Evolutionary conservation across 2,888 invertebrate genomes (phyloP), one percentile per base, ranked within the genome.

Genomic region (Phalangium opilio): DNA sequence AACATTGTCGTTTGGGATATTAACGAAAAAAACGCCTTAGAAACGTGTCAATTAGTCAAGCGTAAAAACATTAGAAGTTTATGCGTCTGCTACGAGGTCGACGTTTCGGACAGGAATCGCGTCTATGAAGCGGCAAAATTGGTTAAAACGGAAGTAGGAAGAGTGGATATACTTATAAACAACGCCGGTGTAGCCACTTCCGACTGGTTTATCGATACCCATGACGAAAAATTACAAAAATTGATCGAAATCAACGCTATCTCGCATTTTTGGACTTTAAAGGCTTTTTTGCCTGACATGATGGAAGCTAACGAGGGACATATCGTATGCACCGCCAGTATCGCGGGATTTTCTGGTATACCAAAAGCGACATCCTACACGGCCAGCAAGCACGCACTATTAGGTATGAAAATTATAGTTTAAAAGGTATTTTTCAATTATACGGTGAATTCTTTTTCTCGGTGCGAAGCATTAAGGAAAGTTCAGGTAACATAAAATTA

Each of bases 281-380:
- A 90, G 70, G 83, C 87, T 12, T 93, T 93, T 70, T 71, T 93
- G 52, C 90, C 90, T 18, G 73, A 74, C 41, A 93, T 93, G 95
- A 75, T 93, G 53, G 76, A 81, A 61, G 74, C 75, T 41, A 78
- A 86, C 61, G 78, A 80, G 56, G 93, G 95, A 10, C 93, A 95
- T 65, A 79, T 95, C 57, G 87, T 93, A 8, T 87, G 84, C 45
- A 81, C 95, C 49, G 89, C 93, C 1, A 87, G 89, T 51, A 74
- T 90, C 71, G 84, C 91, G 0, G 87, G 86, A 34, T 75, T 83
- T 64, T 75, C 81, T 44, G 83, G 89, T 10, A 76, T 20, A 2
- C 73, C 80, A 44, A 83, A 84, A 66, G 70, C 87, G 56, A 80
- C 83, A 11, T 91, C 38, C 7, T 14, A 36, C 17, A 15, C 14